These are phyloP conservation scores for Stegana nigrithorax DNA, from an alignment of 2,888 invertebrate genomes.

Conservation along the genomic window DNA sequence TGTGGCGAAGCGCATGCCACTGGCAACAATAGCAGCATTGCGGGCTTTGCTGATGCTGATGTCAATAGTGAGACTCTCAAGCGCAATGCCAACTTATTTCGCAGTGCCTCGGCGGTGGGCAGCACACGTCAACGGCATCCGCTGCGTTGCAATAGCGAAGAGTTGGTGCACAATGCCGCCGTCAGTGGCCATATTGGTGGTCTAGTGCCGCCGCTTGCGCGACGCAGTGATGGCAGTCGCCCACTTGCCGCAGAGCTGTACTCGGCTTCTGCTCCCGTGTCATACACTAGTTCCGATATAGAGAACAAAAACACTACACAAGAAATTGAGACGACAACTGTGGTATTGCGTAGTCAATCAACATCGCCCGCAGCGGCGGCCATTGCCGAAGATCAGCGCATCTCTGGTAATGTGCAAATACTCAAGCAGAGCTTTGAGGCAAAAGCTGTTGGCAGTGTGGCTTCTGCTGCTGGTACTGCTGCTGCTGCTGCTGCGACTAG, in stretches of 20 bases:
- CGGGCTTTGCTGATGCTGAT: not conserved
- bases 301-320: constrained; percentile 44
- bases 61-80: constrained; percentile 41
- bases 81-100: constrained; percentile 55
- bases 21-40: constrained; percentile 27
- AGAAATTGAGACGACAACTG: constrained; percentile 28
- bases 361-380: constrained; percentile 26
- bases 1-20: constrained; percentile 40
- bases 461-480: not conserved
- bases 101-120: constrained; percentile 63
- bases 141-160: constrained; percentile 68
- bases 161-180: constrained; percentile 52
- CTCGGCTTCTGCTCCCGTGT: constrained; percentile 71
- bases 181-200: constrained; percentile 4
- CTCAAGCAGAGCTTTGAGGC: constrained; percentile 91
- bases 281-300: constrained; percentile 9
- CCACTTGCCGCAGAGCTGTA: constrained; percentile 57
- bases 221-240: constrained; percentile 40
- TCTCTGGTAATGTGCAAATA: constrained; percentile 83
- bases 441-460: constrained; percentile 68
- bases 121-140: constrained; percentile 60
- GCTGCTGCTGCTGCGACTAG: constrained; percentile 4
- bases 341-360: constrained; percentile 54
- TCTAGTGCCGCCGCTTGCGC: constrained; percentile 4
- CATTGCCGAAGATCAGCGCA: constrained; percentile 54